These are phyloP conservation scores for Caenorhabditis tropicalis DNA, from an alignment of 1,140 invertebrate genomes.

Conservation along the genomic window DNA sequence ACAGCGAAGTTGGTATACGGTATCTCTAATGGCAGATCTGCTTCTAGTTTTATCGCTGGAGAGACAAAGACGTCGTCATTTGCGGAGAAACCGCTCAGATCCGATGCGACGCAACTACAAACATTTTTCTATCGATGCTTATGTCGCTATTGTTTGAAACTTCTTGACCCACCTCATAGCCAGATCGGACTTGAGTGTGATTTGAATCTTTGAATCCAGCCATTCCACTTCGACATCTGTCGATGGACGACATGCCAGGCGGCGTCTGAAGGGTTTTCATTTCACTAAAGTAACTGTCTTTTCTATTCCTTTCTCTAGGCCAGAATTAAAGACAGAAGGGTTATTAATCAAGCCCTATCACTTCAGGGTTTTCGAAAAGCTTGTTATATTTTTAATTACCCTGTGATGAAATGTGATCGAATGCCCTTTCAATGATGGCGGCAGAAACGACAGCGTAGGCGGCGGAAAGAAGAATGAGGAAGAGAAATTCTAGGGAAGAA, in stretches of 20 bases:
- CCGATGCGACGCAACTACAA: conserved; percentile 30
- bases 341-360: neutral
- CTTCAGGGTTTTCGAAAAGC: conserved; percentile 19
- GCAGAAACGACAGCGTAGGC: neutral
- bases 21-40: conserved; percentile 7
- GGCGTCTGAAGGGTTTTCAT: conserved; percentile 26
- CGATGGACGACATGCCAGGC: conserved; percentile 14
- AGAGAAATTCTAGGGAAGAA: neutral
- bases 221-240: conserved; percentile 26
- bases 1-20: conserved; percentile 6
- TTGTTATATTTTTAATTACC: neutral
- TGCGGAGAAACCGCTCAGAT: conserved; percentile 16
- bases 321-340: neutral
- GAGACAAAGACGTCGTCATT: conserved; percentile 25
- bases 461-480: neutral
- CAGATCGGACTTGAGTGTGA: neutral
- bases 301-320: no score
- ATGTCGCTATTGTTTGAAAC: neutral
- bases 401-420: neutral
- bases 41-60: conserved; percentile 20
- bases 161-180: conserved; percentile 21
- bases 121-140: neutral
- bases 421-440: neutral
- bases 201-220: conserved; percentile 14
- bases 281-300: no score